Evolutionary conservation across 2,113 vertebrate genomes (phyloP), one percentile per base, ranked within the genome.

Genomic region (Dascyllus trimaculatus): DNA sequence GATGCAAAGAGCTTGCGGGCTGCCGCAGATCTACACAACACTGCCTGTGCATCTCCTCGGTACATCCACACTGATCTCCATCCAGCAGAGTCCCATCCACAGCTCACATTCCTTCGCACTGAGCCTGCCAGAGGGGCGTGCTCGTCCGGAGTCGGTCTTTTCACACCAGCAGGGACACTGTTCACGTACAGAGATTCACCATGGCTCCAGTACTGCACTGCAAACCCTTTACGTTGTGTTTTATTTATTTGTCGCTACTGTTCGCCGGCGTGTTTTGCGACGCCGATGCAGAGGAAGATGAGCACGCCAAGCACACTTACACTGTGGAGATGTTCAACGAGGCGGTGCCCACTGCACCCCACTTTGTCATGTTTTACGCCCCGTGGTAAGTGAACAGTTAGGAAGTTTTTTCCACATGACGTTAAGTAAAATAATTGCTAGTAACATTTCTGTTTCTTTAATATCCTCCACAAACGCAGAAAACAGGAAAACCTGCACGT

Each of bases 281-380:
- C 25, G 57, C 45, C 0, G 91, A 92, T 0, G 87, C 63, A 21
- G 92, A 94, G 1, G 94, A 95, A 53, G 95, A 95, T 6, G 94
- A 95, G 4, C 95, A 96, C 15, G 89, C 88, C 72, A 95, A 94
- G 85, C 96, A 99, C 91, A 94, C 97, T 45, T 98, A 99, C 90
- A 95, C 93, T 68, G 95, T 95, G 71, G 96, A 98, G 46, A 98
- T 98, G 96, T 97, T 99, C 90, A 92, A 91, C 83, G 94, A 95
- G 75, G 97, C 96, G n/a, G 92, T 97, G 57, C 85, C 90, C 19
- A 95, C 94, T 71, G 95, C 95, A 26, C 96, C 97, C 45, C 97
- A 99, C 95, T 99, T 99, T 95, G 95, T 99, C 91, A 99, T 99
- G 97, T 98, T 99, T 96, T 98, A 95, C 93, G 97, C 97, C 29